phyloP scores from a whole-genome alignment of 2,888 invertebrate species.

The Chloroclysta siterata region DNA sequence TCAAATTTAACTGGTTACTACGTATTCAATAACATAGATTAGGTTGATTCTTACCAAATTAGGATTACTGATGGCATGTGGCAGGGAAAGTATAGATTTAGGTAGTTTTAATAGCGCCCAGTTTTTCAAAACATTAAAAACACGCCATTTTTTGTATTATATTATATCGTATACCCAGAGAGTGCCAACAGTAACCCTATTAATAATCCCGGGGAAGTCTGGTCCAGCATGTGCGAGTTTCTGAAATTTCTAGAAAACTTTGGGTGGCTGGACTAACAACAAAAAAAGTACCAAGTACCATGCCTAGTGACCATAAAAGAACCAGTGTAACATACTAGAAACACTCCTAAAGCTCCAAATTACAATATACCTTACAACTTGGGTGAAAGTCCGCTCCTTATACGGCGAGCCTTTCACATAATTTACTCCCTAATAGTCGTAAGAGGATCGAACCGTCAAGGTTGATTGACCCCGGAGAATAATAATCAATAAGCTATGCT shows the following conservation, averaged over 20 bases:
- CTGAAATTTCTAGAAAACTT: no score
- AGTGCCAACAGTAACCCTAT: no score
- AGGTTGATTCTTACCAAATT: slow-evolving; percentile 60
- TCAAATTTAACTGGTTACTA: slow-evolving; percentile 33
- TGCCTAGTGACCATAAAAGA: background rate
- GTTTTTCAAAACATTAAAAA: background rate
- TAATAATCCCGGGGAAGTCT: no score
- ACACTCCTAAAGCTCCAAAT: slow-evolving; percentile 25
- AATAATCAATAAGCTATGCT: background rate
- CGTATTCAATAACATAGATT: slow-evolving; percentile 49
- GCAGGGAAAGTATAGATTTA: slow-evolving; percentile 24
- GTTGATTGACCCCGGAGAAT: slow-evolving; percentile 48
- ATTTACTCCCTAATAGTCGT: slow-evolving; percentile 66
- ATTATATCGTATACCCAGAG: no score
- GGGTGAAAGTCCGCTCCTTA: slow-evolving; percentile 62
- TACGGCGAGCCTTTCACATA: slow-evolving; percentile 66
- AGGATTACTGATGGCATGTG: slow-evolving; percentile 52
- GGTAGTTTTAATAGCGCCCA: background rate
- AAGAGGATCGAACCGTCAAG: slow-evolving; percentile 65
- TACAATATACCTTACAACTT: slow-evolving; percentile 29
- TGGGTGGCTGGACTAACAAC: no score
- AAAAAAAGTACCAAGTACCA: no score
- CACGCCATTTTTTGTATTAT: no score
- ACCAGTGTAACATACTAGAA: slow-evolving; percentile 19
- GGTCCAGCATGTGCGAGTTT: no score